Percentiles rank a stretch among this genome's conserved stretches.
Evolutionary conservation across 53 echinoderm and acorn worm genomes (phyloP).

Genomic region (Luidia sarsii): DNA sequence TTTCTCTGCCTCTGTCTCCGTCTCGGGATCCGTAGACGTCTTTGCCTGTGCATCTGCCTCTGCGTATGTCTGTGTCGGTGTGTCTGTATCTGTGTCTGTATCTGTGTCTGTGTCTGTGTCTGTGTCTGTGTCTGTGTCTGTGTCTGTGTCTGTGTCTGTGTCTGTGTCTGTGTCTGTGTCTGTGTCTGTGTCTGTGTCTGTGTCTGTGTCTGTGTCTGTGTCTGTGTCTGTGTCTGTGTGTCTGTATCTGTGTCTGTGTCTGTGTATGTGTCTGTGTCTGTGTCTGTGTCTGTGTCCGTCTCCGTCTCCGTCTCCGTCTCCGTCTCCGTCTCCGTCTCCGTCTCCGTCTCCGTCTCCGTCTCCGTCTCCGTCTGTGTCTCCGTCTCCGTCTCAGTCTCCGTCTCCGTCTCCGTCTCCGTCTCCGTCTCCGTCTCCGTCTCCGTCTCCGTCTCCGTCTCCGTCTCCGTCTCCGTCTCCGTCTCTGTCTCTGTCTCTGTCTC

Average conservation of each 20-base stretch:
- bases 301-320: too few relatives aligned
- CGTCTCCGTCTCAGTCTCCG: background rate
- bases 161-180: background rate
- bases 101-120: too few relatives aligned
- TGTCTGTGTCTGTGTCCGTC: too few relatives aligned
- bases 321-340: background rate
- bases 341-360: slow-evolving; percentile 4
- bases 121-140: too few relatives aligned
- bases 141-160: background rate
- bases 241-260: background rate
- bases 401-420: too few relatives aligned
- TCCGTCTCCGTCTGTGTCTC: slow-evolving; percentile 21
- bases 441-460: background rate
- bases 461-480: background rate
- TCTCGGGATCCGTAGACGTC: too few relatives aligned
- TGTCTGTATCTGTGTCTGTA: too few relatives aligned
- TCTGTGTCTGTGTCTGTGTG: background rate
- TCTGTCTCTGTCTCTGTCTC: background rate
- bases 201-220: background rate
- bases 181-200: too few relatives aligned
- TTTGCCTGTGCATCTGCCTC: too few relatives aligned
- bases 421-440: background rate
- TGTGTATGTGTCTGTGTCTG: too few relatives aligned
- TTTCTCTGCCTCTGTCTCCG: too few relatives aligned
- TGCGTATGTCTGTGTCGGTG: too few relatives aligned